Base-by-base conservation (phyloP, 2,888 invertebrate species). In the Lasioglossum vierecki region DNA sequence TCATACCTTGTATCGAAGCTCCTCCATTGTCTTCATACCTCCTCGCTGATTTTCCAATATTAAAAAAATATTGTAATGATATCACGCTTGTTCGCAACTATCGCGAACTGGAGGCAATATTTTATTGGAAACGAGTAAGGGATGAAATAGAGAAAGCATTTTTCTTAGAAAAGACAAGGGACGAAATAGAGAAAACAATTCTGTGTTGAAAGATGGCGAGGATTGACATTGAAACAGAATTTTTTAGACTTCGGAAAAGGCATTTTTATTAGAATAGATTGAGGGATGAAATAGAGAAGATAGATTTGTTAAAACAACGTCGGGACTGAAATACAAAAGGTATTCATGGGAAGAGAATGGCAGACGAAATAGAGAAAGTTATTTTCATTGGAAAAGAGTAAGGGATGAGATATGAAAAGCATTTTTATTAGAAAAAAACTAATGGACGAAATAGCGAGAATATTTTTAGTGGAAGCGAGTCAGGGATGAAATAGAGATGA, bases 1-100 rank as follows among this genome's bases (percentile, higher is more conserved):
- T 86, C 86, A 73, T 66, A 75, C 22, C 76, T 39, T 46, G n/a
- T 57, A 72, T 80, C 75, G 79, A 82, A 71, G 35, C 18, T 26
- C 66, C 44, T 49, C 82, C 77, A 84, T 79, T 75, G 46, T 78
- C 57, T 15, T 22, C 11, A 1, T 22, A 3, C 35, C 6, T 26
- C 30, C 15, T 63, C 30, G 30, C 63, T 30, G 35, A 11, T 35
- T 68, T 60, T 75, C 41, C 60, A 5, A 70, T 46, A 70, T 46
- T 44, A 13, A 2, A 49, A 6, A 8, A 53, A 53, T 53, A 53
- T 53, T 22, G 8, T 0, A 0, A 22, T 8, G 53, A 22, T 53
- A 22, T 53, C n/a, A n/a, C 46, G 4, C 46, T 46, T 46, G 46
- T 15, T 46, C 15, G 5, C 46, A 46, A 5, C 46, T 18, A 15